These are phyloP conservation scores for Ascidia mentula DNA, from an alignment of 23 tunicate species.

Conservation along the genomic window DNA sequence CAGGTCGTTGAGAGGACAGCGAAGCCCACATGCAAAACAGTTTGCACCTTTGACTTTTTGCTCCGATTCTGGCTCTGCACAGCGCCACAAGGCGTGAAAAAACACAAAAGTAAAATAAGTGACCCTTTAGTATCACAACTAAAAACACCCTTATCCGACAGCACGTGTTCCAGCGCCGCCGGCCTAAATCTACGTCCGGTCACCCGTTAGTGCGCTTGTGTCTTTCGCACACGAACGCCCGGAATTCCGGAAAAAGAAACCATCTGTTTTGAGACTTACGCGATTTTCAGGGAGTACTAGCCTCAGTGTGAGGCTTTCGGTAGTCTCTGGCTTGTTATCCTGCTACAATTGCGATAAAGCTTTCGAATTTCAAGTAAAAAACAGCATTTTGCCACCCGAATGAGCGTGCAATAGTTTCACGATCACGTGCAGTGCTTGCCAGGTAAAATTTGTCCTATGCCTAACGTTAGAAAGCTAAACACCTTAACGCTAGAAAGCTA, in stretches of 20 bases:
- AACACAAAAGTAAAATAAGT: background rate
- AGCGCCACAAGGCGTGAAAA: background rate
- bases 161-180: background rate
- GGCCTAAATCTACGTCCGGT: background rate
- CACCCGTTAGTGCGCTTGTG: background rate
- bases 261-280: no score
- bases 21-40: conserved; percentile 6
- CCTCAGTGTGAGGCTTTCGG: background rate
- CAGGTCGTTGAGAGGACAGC: no score
- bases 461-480: no score
- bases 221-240: background rate
- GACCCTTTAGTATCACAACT: no score
- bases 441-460: no score
- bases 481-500: no score
- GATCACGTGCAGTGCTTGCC: no score
- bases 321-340: background rate
- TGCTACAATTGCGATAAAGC: background rate
- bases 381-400: no score
- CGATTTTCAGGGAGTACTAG: background rate
- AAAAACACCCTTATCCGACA: background rate
- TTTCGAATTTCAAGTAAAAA: no score
- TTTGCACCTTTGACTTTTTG: background rate
- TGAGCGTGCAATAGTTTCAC: no score
- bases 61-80: background rate
- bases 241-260: background rate